These are phyloP conservation scores for Limenitis camilla DNA, from an alignment of 2,888 invertebrate genomes.

Conservation along the genomic window DNA sequence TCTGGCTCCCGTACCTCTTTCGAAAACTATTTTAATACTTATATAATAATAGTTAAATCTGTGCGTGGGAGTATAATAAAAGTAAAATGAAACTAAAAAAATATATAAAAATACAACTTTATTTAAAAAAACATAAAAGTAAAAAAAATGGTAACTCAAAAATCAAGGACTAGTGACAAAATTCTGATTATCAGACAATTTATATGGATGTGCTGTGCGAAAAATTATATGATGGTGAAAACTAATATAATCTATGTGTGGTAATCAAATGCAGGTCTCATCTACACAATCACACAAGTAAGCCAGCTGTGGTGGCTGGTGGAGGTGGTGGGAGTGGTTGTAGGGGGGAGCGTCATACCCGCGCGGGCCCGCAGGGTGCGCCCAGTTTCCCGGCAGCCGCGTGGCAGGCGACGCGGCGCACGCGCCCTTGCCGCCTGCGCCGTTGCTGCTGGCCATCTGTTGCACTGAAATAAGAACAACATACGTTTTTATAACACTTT, in stretches of 20 bases:
- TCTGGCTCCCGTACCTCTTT: no score
- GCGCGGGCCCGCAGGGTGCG: slow-evolving; percentile 92
- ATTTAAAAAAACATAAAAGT: background rate
- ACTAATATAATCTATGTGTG: no score
- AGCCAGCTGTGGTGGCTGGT: background rate
- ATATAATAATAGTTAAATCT: no score
- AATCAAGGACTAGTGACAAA: no score
- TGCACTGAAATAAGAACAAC: slow-evolving; percentile 75
- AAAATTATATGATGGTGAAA: no score
- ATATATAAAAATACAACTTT: background rate
- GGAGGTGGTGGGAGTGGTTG: background rate
- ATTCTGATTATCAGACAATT: no score
- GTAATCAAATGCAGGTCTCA: no score
- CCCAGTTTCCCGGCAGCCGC: slow-evolving; percentile 91
- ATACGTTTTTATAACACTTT: slow-evolving; percentile 25
- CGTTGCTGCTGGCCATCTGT: slow-evolving; percentile 81
- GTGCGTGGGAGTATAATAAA: no score
- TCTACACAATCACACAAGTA: background rate
- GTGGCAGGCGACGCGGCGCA: slow-evolving; percentile 73
- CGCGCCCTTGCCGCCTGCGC: slow-evolving; percentile 61
- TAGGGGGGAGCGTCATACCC: slow-evolving; percentile 50
- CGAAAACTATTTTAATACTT: no score
- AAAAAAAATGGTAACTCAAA: no score
- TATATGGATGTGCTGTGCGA: no score
- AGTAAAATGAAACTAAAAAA: no score